Evolutionary conservation across 2,113 vertebrate genomes (phyloP).

Genomic region (Hippocampus comes): DNA sequence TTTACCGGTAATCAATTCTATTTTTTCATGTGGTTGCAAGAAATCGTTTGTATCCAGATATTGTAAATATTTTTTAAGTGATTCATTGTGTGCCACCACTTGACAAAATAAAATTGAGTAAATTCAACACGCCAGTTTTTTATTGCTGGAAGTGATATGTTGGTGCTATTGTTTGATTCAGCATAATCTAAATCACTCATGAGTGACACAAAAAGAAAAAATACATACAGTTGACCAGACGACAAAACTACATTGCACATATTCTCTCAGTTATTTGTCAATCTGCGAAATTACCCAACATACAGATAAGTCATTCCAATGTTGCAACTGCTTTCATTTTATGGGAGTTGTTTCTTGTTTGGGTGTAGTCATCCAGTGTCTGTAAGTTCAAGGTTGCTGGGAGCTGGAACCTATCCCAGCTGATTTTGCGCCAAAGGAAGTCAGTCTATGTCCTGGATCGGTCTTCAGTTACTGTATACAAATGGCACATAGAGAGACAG

Average conservation of each 20-base stretch:
- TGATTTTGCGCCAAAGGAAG: too few species aligned
- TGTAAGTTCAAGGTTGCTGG: neutral
- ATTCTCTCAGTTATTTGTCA: neutral
- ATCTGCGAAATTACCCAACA: neutral
- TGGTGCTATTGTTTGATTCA: neutral
- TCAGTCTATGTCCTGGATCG: too few species aligned
- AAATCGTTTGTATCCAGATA: too few species aligned
- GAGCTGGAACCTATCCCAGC: neutral
- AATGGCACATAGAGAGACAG: neutral
- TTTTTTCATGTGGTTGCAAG: too few species aligned
- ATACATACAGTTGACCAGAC: neutral
- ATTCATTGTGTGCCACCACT: too few species aligned
- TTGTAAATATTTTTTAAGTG: too few species aligned
- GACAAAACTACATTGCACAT: neutral
- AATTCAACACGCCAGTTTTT: too few species aligned
- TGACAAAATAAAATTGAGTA: too few species aligned
- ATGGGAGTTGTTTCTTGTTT: neutral
- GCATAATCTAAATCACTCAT: neutral
- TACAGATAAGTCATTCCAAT: neutral
- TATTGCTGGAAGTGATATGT: neutral
- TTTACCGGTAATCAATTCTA: too few species aligned
- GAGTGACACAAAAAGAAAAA: neutral
- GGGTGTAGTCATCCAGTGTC: neutral
- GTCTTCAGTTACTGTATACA: too few species aligned
- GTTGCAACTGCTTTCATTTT: neutral